Base-by-base conservation (phyloP, 2,113 vertebrate genomes). In the Tupaia chinensis region DNA sequence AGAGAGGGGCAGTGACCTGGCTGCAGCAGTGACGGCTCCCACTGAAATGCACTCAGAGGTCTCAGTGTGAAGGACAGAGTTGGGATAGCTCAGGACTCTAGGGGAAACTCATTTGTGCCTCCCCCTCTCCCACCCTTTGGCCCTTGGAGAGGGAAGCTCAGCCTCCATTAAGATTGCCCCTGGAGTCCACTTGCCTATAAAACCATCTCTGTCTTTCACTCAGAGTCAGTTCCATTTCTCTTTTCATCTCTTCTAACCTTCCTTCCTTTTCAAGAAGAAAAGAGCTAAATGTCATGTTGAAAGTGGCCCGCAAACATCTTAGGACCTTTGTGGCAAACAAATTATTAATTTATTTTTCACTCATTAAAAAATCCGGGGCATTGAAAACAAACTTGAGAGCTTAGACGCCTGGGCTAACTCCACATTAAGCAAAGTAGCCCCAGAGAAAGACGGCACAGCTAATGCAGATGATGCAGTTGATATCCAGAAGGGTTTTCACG, bases 391-490 rank as follows among this genome's bases (percentile, higher is more conserved):
- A 95, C 13, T 0, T 0, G 81, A 13, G 14, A 72, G 0, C 58
- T 27, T 1, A 0, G 72, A 7, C 5, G 13, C 11, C 5, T 22
- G 68, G 10, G 9, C 0, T 0, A 4, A 9, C 76, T 58, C 1
- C 2, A 16, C 0, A 0, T 98, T 98, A 99, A 0, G 98, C 99
- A n/a, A 99, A 99, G 98, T 99, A 99, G 0, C 98, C 99, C 97
- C 99, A 99, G 89, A 99, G 98, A 25, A 99, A 99, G 88, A 99
- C 4, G 0, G 98, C 98, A 0, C 99, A 98, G 0, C 98, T 98
- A 2, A 99, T 20, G 6, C 99, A 99, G 5, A 99, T 0, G 0
- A 99, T 92, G 90, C 99, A 98, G 98, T 99, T 99, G 97, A 97
- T 0, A 29, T 99, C 99, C 23, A 99, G 97, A 16, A 99, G 0